Evolutionary conservation across 2,888 invertebrate genomes (phyloP).

Genomic region (Macrophya annulata): DNA sequence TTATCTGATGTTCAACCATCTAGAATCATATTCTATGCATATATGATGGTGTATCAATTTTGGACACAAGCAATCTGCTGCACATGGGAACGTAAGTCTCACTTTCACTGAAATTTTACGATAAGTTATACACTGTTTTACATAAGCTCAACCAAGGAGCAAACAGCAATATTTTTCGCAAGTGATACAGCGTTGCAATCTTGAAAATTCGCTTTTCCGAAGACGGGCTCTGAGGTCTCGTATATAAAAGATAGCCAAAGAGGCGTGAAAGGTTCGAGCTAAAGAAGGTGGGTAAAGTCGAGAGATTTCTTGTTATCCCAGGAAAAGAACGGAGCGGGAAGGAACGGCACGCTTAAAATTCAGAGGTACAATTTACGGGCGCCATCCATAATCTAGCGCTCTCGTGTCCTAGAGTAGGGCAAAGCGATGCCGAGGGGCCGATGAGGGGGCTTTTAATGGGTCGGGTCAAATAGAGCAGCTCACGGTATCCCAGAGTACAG

Average conservation of each 20-base stretch:
- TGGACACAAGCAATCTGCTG: background rate
- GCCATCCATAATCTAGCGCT: constrained; percentile 47
- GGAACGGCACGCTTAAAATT: constrained; percentile 32
- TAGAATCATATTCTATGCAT: background rate
- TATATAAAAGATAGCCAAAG: constrained; percentile 1
- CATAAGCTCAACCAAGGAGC: background rate
- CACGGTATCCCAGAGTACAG: constrained; percentile 11
- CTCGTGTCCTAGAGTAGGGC: constrained; percentile 35
- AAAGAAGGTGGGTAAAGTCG: background rate
- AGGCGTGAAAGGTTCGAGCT: constrained; percentile 6
- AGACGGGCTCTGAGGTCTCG: background rate
- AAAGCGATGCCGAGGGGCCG: constrained; percentile 21
- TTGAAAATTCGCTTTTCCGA: background rate
- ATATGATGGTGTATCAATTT: background rate
- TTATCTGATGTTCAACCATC: background rate
- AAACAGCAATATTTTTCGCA: background rate
- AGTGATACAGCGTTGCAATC: background rate
- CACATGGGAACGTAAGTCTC: background rate
- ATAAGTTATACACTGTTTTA: background rate
- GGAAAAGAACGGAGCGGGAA: background rate
- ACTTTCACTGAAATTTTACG: background rate
- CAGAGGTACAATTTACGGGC: constrained; percentile 42
- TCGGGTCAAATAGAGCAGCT: constrained; percentile 28
- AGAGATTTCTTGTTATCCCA: constrained; percentile 32
- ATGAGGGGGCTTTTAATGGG: constrained; percentile 40